A percentile compares a stretch with the other conserved stretches of the same genome.
phyloP scores from a whole-genome alignment of 2,113 vertebrate species.

The Xenopus tropicalis region DNA sequence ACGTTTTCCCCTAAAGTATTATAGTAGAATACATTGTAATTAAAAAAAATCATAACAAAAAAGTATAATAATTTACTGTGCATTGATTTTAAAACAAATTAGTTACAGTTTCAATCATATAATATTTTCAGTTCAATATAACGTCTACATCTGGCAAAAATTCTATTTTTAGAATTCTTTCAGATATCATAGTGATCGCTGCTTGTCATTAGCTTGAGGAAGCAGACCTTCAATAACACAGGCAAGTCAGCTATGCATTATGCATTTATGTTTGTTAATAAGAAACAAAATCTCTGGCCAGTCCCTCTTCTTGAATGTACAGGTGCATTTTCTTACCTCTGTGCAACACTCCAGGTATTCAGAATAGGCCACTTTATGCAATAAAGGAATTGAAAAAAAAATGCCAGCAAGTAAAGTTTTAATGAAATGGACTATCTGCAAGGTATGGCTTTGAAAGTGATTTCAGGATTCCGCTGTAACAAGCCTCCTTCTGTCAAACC shows the following conservation, averaged over 20 bases:
- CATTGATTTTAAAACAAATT: neutral
- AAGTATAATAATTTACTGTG: neutral
- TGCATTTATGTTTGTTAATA: neutral
- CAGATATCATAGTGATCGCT: neutral
- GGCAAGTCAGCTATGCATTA: neutral
- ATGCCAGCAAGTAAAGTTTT: constrained; percentile 25
- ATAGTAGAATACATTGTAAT: no score
- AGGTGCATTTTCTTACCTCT: constrained; percentile 27
- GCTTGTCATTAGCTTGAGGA: neutral
- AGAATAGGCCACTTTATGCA: constrained; percentile 11
- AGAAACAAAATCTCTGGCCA: neutral
- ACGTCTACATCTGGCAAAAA: neutral
- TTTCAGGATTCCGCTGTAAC: constrained; percentile 29
- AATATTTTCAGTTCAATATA: neutral
- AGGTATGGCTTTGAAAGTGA: constrained; percentile 33
- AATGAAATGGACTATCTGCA: constrained; percentile 34
- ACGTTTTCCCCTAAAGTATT: no score
- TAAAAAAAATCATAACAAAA: neutral
- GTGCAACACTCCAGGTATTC: constrained; percentile 1
- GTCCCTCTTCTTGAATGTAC: neutral
- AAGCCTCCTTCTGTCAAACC: constrained; percentile 39
- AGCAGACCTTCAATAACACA: neutral
- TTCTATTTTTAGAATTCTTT: neutral
- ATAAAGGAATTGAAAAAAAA: neutral
- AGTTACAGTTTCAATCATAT: neutral